Evolutionary conservation across 1,140 invertebrate species (phyloP).

Genomic region (Prorops nasuta): DNA sequence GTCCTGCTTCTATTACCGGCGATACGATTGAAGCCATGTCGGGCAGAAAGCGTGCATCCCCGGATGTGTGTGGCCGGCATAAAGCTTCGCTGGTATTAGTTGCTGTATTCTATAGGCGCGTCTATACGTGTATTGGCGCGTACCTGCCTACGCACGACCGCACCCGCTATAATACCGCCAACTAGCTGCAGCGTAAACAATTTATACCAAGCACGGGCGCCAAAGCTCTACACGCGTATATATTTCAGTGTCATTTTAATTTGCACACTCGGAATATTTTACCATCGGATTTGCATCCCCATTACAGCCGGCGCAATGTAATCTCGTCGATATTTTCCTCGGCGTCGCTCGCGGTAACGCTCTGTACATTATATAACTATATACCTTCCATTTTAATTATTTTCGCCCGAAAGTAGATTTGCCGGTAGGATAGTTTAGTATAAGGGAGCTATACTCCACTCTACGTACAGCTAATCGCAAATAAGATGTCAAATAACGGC

Average conservation of each 20-base stretch:
- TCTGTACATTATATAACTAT: too few relatives aligned
- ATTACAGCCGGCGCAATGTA: constrained; percentile 50
- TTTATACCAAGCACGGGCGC: constrained; percentile 32
- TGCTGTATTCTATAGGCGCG: too few relatives aligned
- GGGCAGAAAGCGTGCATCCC: constrained; percentile 14
- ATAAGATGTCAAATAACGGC: too few relatives aligned
- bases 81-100: constrained; percentile 10
- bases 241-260: constrained; percentile 55
- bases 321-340: constrained; percentile 55
- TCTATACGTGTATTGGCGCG: constrained; percentile 6
- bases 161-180: constrained; percentile 40
- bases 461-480: too few relatives aligned
- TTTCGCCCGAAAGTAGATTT: constrained; percentile 42
- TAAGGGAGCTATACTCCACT: too few relatives aligned
- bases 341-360: constrained; percentile 34
- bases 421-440: too few relatives aligned
- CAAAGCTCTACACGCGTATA: constrained; percentile 34
- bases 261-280: constrained; percentile 53
- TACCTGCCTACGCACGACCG: constrained; percentile 14
- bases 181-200: constrained; percentile 44
- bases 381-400: constrained; percentile 50
- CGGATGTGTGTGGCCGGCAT: constrained; percentile 2
- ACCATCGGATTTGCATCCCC: constrained; percentile 52
- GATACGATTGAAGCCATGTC: constrained; percentile 31
- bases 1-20: constrained; percentile 13